Evolutionary conservation across 1,140 invertebrate species (phyloP), one percentile per base, ranked within the genome.

Genomic region (Eumaeus atala): DNA sequence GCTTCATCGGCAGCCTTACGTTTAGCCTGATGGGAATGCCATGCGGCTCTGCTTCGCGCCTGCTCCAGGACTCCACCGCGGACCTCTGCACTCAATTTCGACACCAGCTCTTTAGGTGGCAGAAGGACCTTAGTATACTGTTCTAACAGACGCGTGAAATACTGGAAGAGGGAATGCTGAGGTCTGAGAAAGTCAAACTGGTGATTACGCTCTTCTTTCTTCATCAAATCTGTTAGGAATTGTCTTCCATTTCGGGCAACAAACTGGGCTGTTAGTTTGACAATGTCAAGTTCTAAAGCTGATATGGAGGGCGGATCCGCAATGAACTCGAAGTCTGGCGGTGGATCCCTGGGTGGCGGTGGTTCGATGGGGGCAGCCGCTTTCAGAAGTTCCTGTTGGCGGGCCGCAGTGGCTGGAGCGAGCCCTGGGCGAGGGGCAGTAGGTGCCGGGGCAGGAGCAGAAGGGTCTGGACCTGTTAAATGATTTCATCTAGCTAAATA

Each of bases 161-260:
- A 99, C 72, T 96, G 96, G 84, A 99, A 99, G 0, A 99, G 91
- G 1, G 97, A 98, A 88, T 99, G 98, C 72, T 99, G 98, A 0
- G 98, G 98, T 12, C 98, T 90, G 3, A 99, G 88, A 82, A 99
- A 99, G 85, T 99, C 98, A 90, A 99, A 99, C 71, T 99, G 98
- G 74, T 97, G 99, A 84, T 99, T 99, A 8, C 97, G 89, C 72
- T 99, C 97, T 78, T 99, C 98, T 18, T 97, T 91, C 70, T 98
- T 99, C 98, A 99, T 99, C 8, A 99, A 83, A 72, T 98, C 98
- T 3, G 97, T 99, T 4, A 99, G 88, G 83, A 99, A 99, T 77
- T 99, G 97, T 6, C 98, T 90, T 4, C 98, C 98, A 88, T 99
- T 99, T 73, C 98, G 89, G 0, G 98, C 98, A 0, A 99, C 98